phyloP scores from a whole-genome alignment of 2,113 vertebrate genomes.

The Sorex fumeus region DNA sequence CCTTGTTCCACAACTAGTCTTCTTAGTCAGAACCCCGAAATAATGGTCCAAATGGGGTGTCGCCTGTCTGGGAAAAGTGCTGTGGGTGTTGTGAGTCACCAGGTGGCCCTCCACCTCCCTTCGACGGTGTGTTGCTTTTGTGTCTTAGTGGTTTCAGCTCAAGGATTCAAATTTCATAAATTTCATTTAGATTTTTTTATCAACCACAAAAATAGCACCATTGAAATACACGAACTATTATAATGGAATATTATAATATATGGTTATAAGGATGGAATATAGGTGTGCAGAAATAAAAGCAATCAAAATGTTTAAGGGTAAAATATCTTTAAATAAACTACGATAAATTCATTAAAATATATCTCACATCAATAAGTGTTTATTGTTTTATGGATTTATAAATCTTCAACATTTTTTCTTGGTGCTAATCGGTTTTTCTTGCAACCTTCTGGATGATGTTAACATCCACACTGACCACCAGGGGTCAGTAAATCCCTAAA shows the following conservation, averaged over 20 bases:
- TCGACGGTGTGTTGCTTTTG: background rate
- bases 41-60: background rate
- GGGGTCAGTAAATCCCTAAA: conserved; percentile 76
- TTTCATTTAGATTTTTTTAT: conserved; percentile 1
- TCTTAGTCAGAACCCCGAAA: background rate
- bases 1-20: background rate
- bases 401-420: conserved; percentile 47
- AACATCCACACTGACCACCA: conserved; percentile 66
- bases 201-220: conserved; percentile 4
- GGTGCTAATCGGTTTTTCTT: background rate
- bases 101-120: too few relatives aligned
- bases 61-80: background rate
- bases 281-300: conserved; percentile 49
- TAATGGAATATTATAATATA: too few relatives aligned
- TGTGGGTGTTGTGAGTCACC: too few relatives aligned
- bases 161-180: conserved; percentile 41
- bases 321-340: background rate
- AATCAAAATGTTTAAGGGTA: conserved; percentile 32
- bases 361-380: background rate
- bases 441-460: conserved; percentile 13
- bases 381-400: background rate
- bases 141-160: background rate
- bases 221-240: background rate
- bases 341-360: background rate
- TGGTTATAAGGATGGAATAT: background rate